Percentiles rank a stretch among this genome's conserved stretches.
These are phyloP conservation scores for Poeciliopsis infans DNA, from an alignment of 2,797 vertebrate genomes.

Conservation along the genomic window DNA sequence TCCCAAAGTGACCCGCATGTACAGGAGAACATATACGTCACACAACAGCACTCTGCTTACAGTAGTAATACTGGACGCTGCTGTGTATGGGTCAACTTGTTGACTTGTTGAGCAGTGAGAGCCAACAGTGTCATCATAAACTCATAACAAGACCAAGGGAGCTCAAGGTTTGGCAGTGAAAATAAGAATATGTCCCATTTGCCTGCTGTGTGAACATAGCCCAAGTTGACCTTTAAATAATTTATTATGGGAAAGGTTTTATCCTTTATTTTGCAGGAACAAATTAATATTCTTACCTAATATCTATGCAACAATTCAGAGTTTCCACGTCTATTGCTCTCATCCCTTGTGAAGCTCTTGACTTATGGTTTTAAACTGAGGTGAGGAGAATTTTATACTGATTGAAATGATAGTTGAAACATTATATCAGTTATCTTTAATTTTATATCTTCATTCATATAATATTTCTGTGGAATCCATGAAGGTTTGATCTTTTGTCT, in stretches of 20 bases:
- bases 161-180: neutral
- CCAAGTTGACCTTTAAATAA: neutral
- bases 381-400: neutral
- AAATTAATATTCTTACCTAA: neutral
- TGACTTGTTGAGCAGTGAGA: neutral
- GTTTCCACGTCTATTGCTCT: neutral
- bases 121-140: neutral
- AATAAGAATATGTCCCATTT: neutral
- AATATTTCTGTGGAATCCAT: neutral
- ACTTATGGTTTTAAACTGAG: neutral
- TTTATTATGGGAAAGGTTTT: neutral
- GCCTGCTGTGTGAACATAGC: neutral
- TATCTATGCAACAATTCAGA: neutral
- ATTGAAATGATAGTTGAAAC: neutral
- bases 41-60: neutral
- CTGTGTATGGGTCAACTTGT: neutral
- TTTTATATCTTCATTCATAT: neutral
- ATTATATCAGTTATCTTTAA: neutral
- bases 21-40: neutral
- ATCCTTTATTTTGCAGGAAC: neutral
- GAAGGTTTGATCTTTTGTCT: neutral
- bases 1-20: neutral
- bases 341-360: neutral
- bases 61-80: neutral
- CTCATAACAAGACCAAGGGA: neutral